Conservation (phyloP, 2,113 vertebrate genomes). For the Bubalus kerabau region DNA sequence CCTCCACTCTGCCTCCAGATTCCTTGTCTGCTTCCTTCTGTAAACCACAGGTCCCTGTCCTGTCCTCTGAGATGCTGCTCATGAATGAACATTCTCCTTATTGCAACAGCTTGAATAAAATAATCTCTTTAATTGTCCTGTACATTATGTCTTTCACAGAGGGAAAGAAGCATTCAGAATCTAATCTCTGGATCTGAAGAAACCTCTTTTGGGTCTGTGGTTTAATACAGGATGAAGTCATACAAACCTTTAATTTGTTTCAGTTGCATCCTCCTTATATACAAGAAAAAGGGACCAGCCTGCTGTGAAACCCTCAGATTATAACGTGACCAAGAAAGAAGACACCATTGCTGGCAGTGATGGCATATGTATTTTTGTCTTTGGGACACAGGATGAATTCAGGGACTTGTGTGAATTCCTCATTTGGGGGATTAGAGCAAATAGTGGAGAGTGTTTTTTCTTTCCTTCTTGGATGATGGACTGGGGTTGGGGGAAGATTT, state of each 20-base stretch:
- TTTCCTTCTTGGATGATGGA: neutral
- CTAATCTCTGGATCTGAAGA: neutral
- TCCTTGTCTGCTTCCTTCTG: neutral
- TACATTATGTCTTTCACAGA: neutral
- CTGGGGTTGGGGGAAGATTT: neutral
- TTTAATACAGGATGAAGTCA: neutral
- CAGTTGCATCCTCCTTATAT: neutral
- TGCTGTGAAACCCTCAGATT: neutral
- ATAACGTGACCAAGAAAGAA: constrained; percentile 2
- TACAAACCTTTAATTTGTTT: neutral
- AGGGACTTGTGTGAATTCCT: neutral
- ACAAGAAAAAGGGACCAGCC: neutral
- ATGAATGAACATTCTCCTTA: constrained; percentile 10
- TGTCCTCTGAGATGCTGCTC: neutral
- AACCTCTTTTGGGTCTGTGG: neutral
- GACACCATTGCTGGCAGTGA: too few species aligned
- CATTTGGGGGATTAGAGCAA: neutral
- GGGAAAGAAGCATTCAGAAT: neutral
- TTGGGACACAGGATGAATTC: neutral
- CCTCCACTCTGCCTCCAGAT: neutral
- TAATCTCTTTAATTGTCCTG: neutral
- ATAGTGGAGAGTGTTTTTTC: neutral
- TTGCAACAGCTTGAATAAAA: neutral
- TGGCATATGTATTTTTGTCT: neutral
- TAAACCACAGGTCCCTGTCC: neutral